These are phyloP conservation scores for Agrotis exclamationis DNA, from an alignment of 2,888 invertebrate genomes.

Conservation along the genomic window DNA sequence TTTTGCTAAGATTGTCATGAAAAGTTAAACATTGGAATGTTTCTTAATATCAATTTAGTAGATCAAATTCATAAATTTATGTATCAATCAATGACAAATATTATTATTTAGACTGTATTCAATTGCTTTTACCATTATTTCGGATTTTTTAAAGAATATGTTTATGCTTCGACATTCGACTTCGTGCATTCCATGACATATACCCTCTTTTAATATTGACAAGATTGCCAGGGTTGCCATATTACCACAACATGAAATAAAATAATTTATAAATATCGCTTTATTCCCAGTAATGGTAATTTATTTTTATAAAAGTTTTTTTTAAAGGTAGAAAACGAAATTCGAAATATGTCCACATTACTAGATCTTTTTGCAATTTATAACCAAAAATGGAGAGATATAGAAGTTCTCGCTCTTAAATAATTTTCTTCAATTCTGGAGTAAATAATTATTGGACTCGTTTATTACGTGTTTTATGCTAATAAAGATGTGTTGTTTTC, in stretches of 20 bases:
- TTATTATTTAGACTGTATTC: not conserved
- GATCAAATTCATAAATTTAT: not conserved
- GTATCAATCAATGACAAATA: not conserved
- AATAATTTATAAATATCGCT: constrained; percentile 5
- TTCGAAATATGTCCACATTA: not conserved
- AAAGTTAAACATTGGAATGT: not conserved
- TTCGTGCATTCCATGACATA: constrained; percentile 27
- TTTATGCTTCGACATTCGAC: not conserved
- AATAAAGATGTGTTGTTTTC: constrained; percentile 25
- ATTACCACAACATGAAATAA: constrained; percentile 32
- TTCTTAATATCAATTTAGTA: not conserved
- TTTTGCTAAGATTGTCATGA: not conserved
- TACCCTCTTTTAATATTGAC: not conserved
- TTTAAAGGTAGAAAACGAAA: constrained; percentile 19
- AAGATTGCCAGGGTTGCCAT: constrained; percentile 44
- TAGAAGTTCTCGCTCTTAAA: not conserved
- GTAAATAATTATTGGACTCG: not conserved
- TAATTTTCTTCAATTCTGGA: constrained; percentile 2
- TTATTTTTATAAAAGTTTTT: constrained; percentile 32
- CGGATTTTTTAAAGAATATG: not conserved
- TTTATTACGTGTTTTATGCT: constrained; percentile 5
- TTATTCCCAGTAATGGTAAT: constrained; percentile 38
- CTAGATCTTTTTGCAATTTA: constrained; percentile 6
- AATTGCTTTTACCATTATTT: not conserved
- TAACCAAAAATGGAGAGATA: constrained; percentile 3